Evolutionary conservation across 2,113 vertebrate genomes (phyloP).

Genomic region (Pontoporia blainvillei): DNA sequence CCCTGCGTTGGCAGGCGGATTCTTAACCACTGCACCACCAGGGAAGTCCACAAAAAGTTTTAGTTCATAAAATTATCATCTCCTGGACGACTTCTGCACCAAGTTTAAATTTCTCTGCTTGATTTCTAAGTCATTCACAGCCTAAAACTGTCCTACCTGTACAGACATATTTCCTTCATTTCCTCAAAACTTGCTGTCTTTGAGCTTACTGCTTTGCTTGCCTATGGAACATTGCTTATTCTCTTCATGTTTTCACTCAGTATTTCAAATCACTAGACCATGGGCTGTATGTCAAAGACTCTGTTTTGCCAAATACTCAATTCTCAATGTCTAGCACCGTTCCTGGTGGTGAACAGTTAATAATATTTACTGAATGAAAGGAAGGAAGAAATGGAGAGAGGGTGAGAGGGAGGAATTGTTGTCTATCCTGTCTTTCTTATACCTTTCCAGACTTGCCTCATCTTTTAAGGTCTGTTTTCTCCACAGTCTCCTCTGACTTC

Average conservation of each 20-base stretch:
- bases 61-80: neutral
- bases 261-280: neutral
- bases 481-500: neutral
- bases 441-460: neutral
- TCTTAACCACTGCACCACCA: too few relatives aligned
- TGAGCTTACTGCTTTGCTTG: neutral
- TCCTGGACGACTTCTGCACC: neutral
- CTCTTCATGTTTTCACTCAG: neutral
- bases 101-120: neutral
- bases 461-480: neutral
- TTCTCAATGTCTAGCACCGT: neutral
- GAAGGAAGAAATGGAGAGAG: neutral
- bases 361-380: neutral
- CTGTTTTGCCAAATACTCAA: neutral
- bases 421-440: neutral
- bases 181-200: neutral
- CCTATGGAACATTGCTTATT: neutral
- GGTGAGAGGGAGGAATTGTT: neutral
- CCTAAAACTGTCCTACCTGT: neutral
- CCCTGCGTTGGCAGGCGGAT: too few relatives aligned
- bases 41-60: neutral
- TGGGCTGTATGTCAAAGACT: neutral
- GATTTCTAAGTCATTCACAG: neutral
- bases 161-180: neutral
- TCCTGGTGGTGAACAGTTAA: neutral